Percentiles rank a stretch among this genome's conserved stretches.
phyloP scores from a whole-genome alignment of 2,888 invertebrate species.

The Papilio protenor region DNA sequence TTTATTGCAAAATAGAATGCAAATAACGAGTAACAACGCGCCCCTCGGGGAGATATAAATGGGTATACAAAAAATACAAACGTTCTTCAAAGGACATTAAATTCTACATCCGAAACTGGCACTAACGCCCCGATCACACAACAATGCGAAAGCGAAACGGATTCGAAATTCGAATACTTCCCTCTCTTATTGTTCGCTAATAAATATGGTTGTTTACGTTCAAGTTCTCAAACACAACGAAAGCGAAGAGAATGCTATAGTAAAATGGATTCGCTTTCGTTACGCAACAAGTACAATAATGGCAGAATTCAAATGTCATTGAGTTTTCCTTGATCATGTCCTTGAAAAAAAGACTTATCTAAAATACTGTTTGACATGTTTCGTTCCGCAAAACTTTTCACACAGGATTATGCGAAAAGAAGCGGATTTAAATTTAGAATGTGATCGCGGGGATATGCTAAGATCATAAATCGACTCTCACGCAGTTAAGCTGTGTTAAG shows the following conservation, averaged over 20 bases:
- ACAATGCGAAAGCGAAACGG: neutral
- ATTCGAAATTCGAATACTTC: neutral
- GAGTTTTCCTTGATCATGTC: neutral
- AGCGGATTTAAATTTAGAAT: neutral
- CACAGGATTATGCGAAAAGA: neutral
- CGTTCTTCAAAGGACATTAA: conserved; percentile 59
- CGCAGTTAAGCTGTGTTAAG: conserved; percentile 75
- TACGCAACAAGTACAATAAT: neutral
- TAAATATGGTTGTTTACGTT: no score
- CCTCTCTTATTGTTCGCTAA: neutral
- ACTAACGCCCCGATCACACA: conserved; percentile 39
- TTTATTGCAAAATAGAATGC: conserved; percentile 57
- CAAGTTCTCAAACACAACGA: neutral
- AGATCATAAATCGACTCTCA: conserved; percentile 70
- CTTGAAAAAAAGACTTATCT: no score
- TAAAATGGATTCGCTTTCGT: neutral
- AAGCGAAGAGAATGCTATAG: neutral
- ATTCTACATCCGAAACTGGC: conserved; percentile 58
- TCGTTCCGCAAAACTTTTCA: no score
- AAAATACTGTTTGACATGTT: no score
- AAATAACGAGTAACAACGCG: conserved; percentile 53
- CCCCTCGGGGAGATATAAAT: conserved; percentile 47
- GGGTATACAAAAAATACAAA: conserved; percentile 47
- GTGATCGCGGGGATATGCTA: neutral
- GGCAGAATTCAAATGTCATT: neutral